Conservation (phyloP, 2,797 vertebrate genomes). For the Oreortyx pictus region DNA sequence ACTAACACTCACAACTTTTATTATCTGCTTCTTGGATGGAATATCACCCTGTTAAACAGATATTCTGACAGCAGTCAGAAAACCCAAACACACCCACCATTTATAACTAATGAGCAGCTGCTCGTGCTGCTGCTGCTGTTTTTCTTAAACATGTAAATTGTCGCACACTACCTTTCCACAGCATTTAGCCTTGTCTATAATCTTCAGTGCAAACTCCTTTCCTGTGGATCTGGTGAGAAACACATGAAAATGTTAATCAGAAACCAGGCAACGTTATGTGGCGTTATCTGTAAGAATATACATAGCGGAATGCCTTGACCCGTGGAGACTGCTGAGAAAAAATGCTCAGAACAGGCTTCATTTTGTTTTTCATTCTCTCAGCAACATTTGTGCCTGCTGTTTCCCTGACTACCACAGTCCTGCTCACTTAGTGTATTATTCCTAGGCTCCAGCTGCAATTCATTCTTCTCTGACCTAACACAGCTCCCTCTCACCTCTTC, state of each 20-base stretch:
- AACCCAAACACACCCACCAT: slow-evolving; percentile 19
- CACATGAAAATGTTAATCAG: slow-evolving; percentile 7
- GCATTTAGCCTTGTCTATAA: slow-evolving; percentile 98
- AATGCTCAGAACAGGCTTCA: not conserved
- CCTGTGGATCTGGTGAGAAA: slow-evolving; percentile 86
- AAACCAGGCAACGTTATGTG: not conserved
- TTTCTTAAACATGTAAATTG: not conserved
- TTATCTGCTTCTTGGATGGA: not conserved
- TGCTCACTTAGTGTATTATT: not conserved
- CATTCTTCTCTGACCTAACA: slow-evolving; percentile 22
- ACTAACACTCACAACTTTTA: not conserved
- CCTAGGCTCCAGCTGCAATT: slow-evolving; percentile 19
- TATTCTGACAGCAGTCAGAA: not conserved
- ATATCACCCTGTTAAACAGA: not conserved
- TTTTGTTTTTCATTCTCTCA: not conserved
- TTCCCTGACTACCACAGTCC: slow-evolving; percentile 60
- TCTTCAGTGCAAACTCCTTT: slow-evolving; percentile 97
- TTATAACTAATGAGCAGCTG: slow-evolving; percentile 35
- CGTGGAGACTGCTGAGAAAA: not conserved
- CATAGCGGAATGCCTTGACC: not conserved
- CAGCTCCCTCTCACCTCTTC: not conserved
- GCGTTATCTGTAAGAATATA: not conserved
- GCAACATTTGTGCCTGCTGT: slow-evolving; percentile 39
- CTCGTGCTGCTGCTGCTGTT: not conserved
- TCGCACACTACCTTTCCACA: slow-evolving; percentile 90